Conservation (phyloP, 2,113 vertebrate species). For the Oryzias celebensis region DNA sequence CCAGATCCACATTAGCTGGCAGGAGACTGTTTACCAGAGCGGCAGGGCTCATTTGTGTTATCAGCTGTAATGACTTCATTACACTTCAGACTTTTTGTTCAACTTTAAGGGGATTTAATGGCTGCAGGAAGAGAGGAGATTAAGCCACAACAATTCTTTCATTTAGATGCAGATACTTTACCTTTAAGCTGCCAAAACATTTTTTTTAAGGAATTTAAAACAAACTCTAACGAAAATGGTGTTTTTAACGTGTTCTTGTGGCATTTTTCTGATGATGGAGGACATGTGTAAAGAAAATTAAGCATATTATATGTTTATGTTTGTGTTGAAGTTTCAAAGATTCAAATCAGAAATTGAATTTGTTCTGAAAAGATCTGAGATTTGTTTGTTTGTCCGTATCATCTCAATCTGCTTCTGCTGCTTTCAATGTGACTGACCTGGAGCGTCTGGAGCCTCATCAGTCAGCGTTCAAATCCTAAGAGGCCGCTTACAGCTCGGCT, state of each 20-base stretch:
- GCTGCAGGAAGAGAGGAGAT: background rate
- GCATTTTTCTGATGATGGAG: too few species aligned
- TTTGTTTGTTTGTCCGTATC: too few species aligned
- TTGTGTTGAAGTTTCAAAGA: too few species aligned
- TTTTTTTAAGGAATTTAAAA: too few species aligned
- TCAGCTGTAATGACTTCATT: slow-evolving; percentile 42
- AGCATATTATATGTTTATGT: too few species aligned
- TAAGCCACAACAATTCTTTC: background rate
- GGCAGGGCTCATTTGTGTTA: slow-evolving; percentile 31
- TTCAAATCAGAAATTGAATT: too few species aligned
- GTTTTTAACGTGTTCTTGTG: too few species aligned
- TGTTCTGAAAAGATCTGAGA: too few species aligned
- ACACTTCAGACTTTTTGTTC: slow-evolving; percentile 23
- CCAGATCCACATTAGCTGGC: slow-evolving; percentile 32
- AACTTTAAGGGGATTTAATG: background rate
- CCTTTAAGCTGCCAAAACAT: background rate
- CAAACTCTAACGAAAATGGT: too few species aligned
- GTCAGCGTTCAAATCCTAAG: too few species aligned
- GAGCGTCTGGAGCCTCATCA: background rate
- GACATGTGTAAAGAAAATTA: too few species aligned
- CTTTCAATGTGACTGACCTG: background rate
- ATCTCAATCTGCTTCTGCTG: background rate
- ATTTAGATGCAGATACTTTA: background rate
- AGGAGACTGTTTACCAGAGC: background rate
- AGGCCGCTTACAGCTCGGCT: too few species aligned